Percentiles rank a stretch among this genome's conserved stretches.
These are phyloP conservation scores for Hemibagrus guttatus DNA, from an alignment of 2,797 vertebrate species.

Conservation along the genomic window DNA sequence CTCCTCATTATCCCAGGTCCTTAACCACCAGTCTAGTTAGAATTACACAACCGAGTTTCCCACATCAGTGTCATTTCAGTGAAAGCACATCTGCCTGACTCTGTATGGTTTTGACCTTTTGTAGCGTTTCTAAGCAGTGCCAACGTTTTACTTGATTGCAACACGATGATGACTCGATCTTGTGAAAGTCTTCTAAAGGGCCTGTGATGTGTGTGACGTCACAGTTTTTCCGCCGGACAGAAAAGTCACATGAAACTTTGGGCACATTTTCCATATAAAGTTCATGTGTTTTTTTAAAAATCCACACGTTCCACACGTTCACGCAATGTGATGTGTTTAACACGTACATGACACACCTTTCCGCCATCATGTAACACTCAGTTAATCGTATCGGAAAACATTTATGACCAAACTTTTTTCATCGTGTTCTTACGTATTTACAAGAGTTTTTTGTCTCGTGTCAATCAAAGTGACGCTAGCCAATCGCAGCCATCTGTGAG, in stretches of 20 bases:
- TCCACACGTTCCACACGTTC: not conserved
- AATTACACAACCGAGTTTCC: not conserved
- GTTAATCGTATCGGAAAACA: not conserved
- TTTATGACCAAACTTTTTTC: not conserved
- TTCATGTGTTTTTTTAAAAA: not conserved
- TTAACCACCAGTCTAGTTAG: not conserved
- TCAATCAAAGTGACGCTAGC: not conserved
- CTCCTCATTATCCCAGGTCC: not conserved
- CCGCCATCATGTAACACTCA: not conserved
- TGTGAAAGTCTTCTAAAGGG: not conserved
- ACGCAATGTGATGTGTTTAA: not conserved
- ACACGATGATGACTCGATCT: not conserved
- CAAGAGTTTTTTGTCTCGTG: not conserved
- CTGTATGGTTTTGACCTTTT: not conserved
- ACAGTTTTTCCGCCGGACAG: not conserved
- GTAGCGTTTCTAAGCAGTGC: not conserved
- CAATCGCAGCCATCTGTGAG: not conserved
- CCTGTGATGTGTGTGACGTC: not conserved
- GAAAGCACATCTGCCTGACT: not conserved
- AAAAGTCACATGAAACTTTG: not conserved
- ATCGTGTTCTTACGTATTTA: not conserved
- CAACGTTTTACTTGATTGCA: not conserved
- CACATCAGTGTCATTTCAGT: not conserved
- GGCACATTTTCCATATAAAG: not conserved
- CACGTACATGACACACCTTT: not conserved